These are phyloP conservation scores for Phalacrocorax carbo DNA, from an alignment of 2,113 vertebrate genomes.

Conservation along the genomic window DNA sequence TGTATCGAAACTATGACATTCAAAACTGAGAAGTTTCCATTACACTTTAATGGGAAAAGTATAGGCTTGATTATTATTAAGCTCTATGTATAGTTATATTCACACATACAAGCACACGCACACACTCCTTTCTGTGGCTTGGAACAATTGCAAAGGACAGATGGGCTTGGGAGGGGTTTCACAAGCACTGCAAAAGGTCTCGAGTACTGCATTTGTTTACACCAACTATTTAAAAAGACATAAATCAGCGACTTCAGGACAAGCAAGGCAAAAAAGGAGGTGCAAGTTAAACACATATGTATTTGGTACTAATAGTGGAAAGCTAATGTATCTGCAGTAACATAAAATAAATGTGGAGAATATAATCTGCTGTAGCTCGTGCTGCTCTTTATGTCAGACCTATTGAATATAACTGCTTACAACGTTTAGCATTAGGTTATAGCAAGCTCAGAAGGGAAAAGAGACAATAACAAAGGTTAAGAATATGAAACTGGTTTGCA, in stretches of 20 bases:
- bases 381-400: not conserved
- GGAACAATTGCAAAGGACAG: conserved; percentile 65
- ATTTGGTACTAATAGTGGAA: not conserved
- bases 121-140: conserved; percentile 58
- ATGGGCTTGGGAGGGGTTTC: conserved; percentile 56
- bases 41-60: conserved; percentile 38
- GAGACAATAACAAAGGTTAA: not conserved
- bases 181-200: conserved; percentile 52
- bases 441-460: not conserved
- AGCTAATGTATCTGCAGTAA: not conserved
- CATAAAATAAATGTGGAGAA: not conserved
- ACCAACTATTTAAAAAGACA: conserved; percentile 60
- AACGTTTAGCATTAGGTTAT: not conserved
- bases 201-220: conserved; percentile 61
- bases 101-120: not conserved
- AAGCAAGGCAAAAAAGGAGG: conserved; percentile 29
- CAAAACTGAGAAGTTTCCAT: conserved; percentile 54
- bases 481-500: not conserved
- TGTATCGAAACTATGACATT: conserved; percentile 36
- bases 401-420: conserved; percentile 16
- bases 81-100: conserved; percentile 39
- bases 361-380: not conserved
- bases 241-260: conserved; percentile 27
- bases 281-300: not conserved
- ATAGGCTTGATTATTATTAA: conserved; percentile 31